Evolutionary conservation across 2,113 vertebrate species (phyloP), one percentile per base, ranked within the genome.

Genomic region (Oryzias woworae): DNA sequence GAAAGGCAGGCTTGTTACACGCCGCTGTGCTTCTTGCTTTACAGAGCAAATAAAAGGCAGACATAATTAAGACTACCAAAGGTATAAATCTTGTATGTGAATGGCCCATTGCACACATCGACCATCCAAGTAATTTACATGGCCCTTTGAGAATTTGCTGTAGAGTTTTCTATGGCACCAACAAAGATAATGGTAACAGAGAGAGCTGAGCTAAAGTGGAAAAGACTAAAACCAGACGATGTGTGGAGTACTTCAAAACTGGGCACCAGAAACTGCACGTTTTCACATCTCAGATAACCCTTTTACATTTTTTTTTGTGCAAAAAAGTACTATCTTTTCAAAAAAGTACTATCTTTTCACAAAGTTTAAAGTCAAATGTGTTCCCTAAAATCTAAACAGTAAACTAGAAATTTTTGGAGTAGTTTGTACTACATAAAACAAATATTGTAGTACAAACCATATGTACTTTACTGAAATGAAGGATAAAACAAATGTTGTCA

Each of bases 41-140:
- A 89, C 86, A 84, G 85, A 88, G 81, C 81, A 89, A 86, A 88
- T 89, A 85, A 89, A 87, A 80, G 82, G 84, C 78, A 85, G 79
- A 88, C 81, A 85, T 89, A 88, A 89, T 89, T 89, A 89, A 87
- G 86, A 78, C 81, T 76, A 82, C 66, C 84, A 71, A 84, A 82
- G 85, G 81, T 85, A 82, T 89, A 88, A 88, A 88, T 89, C 85
- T 85, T 81, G 79, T 72, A 72, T 85, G 84, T 71, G 85, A 89
- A 88, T 81, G 85, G 84, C 82, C 84, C 87, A 88, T 86, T 86
- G 84, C 82, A 88, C 85, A 83, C 82, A 86, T 86, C 80, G 84
- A 89, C 80, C 62, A 68, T 42, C 26, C 70, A 75, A 86, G 77
- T 87, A 79, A 89, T 88, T 89, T 88, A 84, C 84, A 84, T 83